phyloP scores from a whole-genome alignment of 2,797 vertebrate genomes.

The Phylloscopus collybita region DNA sequence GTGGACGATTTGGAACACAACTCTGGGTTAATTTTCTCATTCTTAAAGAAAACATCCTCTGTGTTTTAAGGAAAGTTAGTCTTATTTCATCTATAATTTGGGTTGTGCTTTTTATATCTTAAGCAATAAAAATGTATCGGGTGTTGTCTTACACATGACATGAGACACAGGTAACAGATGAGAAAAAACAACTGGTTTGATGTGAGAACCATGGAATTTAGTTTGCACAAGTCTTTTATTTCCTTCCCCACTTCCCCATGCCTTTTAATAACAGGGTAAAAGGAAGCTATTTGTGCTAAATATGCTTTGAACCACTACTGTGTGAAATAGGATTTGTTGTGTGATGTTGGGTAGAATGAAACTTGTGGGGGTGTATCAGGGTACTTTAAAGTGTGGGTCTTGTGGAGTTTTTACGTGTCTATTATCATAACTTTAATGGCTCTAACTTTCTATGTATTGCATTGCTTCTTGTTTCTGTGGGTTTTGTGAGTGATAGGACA shows the following conservation, averaged over 20 bases:
- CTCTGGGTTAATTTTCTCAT: not conserved
- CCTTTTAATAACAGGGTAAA: not conserved
- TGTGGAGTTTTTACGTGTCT: not conserved
- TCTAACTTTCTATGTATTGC: not conserved
- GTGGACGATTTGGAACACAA: not conserved
- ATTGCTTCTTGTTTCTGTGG: not conserved
- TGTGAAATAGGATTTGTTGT: not conserved
- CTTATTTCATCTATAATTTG: not conserved
- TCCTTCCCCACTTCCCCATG: not conserved
- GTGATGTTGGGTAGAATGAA: not conserved
- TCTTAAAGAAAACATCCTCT: not conserved
- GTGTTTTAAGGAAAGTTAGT: constrained; percentile 40
- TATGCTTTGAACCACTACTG: not conserved
- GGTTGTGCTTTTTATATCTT: not conserved
- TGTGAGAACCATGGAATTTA: not conserved
- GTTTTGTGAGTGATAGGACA: not conserved
- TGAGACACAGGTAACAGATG: not conserved
- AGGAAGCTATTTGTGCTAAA: not conserved
- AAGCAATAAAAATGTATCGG: not conserved
- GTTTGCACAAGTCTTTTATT: not conserved
- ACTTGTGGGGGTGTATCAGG: not conserved
- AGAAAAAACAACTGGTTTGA: constrained; percentile 7
- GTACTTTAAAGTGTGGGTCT: not conserved
- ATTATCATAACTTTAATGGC: not conserved
- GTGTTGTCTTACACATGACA: not conserved